Percentiles rank a stretch among this genome's conserved stretches.
These are phyloP conservation scores for Goniozus legneri DNA, from an alignment of 1,140 invertebrate genomes.

Conservation along the genomic window DNA sequence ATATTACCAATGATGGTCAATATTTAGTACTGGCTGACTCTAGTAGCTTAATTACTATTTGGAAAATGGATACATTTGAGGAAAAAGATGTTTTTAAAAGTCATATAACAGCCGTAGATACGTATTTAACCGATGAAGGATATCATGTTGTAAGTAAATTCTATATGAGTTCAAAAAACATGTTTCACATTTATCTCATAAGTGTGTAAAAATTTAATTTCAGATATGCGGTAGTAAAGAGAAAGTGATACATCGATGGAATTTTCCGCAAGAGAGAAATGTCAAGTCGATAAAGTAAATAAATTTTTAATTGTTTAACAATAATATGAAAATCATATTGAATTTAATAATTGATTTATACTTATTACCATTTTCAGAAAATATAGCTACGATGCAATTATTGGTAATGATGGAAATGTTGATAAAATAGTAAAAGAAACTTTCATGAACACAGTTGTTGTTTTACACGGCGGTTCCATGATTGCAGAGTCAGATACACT, in stretches of 20 bases:
- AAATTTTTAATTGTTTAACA: not conserved
- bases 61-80: slow-evolving; percentile 26
- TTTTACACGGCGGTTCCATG: slow-evolving; percentile 21
- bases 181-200: not conserved
- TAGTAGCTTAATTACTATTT: slow-evolving; percentile 37
- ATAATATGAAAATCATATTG: slow-evolving; percentile 1
- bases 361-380: slow-evolving; percentile 21
- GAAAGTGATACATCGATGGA: slow-evolving; percentile 39
- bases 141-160: slow-evolving; percentile 36
- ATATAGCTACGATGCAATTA: slow-evolving; percentile 39
- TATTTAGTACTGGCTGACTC: slow-evolving; percentile 44
- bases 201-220: slow-evolving; percentile 16
- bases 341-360: slow-evolving; percentile 9
- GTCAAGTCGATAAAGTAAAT: slow-evolving; percentile 25
- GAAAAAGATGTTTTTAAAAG: slow-evolving; percentile 37
- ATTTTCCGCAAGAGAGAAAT: slow-evolving; percentile 31
- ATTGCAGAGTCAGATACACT: slow-evolving; percentile 24
- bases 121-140: slow-evolving; percentile 35
- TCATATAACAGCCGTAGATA: slow-evolving; percentile 40
- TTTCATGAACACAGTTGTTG: slow-evolving; percentile 29
- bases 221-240: slow-evolving; percentile 45
- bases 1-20: slow-evolving; percentile 44
- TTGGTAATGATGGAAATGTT: slow-evolving; percentile 26
- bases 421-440: slow-evolving; percentile 38
- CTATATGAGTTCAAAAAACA: slow-evolving; percentile 4